These are phyloP conservation scores for Trinorchestia longiramus DNA, from an alignment of 1,140 invertebrate species.

Conservation along the genomic window DNA sequence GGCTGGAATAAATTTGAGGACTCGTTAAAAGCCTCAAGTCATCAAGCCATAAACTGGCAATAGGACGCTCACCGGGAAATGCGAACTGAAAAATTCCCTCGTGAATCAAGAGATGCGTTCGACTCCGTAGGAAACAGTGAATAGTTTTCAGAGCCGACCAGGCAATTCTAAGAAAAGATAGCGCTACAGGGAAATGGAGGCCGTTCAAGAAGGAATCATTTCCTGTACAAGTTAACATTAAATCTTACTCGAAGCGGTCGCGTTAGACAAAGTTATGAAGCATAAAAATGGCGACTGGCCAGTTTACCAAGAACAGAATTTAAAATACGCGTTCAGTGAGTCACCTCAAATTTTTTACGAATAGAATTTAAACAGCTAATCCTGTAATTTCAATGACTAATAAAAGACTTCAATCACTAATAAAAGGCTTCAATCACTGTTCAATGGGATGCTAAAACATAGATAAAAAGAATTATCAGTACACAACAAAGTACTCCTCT, in stretches of 20 bases:
- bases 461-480: too few species aligned
- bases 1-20: conserved; percentile 10
- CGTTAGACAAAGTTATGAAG: neutral
- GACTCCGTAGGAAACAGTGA: neutral
- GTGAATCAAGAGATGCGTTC: neutral
- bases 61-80: neutral
- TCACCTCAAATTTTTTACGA: too few species aligned
- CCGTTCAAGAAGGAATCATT: neutral
- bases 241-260: neutral
- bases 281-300: too few species aligned
- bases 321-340: too few species aligned
- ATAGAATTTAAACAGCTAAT: too few species aligned
- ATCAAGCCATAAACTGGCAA: conserved; percentile 40
- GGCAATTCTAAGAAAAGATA: neutral
- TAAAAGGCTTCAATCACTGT: too few species aligned
- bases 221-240: neutral
- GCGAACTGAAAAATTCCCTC: neutral
- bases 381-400: too few species aligned
- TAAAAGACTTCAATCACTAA: too few species aligned
- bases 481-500: too few species aligned
- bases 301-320: too few species aligned
- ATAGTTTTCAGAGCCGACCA: neutral
- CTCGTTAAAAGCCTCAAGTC: conserved; percentile 26
- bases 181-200: neutral
- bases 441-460: too few species aligned